Conservation (phyloP, 2,888 invertebrate species). For the Eristalis intricaria region DNA sequence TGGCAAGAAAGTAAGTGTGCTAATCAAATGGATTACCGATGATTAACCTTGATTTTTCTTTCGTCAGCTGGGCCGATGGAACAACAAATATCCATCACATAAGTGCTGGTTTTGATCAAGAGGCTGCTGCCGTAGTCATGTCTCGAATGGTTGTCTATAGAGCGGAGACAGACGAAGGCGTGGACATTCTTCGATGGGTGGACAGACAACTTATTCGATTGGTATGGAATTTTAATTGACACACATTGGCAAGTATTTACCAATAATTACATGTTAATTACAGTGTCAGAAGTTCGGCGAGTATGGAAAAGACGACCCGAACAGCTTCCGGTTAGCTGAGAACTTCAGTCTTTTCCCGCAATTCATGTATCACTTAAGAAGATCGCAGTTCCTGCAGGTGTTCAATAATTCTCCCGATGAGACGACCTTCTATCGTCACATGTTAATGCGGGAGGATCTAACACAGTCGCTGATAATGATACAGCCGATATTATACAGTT, state of each 20-base stretch:
- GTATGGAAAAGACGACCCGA: conserved; percentile 98
- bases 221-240: conserved; percentile 82
- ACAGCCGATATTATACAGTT: conserved; percentile 99
- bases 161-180: conserved; percentile 96
- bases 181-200: conserved; percentile 99
- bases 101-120: conserved; percentile 98
- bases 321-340: conserved; percentile 96
- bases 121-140: conserved; percentile 98
- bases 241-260: background rate
- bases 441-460: conserved; percentile 98
- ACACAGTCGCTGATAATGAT: conserved; percentile 99
- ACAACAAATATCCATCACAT: conserved; percentile 94
- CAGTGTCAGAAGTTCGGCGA: conserved; percentile 99
- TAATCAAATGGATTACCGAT: background rate
- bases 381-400: conserved; percentile 99
- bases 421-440: conserved; percentile 98
- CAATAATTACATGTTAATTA: conserved; percentile 72
- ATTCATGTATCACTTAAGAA: conserved; percentile 99
- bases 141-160: conserved; percentile 97
- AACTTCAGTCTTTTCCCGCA: conserved; percentile 99
- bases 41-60: conserved; percentile 8
- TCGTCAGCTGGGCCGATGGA: conserved; percentile 95
- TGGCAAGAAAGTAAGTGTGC: conserved; percentile 93
- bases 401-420: conserved; percentile 99
- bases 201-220: conserved; percentile 98